Base-by-base conservation (phyloP, 2,888 invertebrate genomes). In the Scaeva pyrastri region DNA sequence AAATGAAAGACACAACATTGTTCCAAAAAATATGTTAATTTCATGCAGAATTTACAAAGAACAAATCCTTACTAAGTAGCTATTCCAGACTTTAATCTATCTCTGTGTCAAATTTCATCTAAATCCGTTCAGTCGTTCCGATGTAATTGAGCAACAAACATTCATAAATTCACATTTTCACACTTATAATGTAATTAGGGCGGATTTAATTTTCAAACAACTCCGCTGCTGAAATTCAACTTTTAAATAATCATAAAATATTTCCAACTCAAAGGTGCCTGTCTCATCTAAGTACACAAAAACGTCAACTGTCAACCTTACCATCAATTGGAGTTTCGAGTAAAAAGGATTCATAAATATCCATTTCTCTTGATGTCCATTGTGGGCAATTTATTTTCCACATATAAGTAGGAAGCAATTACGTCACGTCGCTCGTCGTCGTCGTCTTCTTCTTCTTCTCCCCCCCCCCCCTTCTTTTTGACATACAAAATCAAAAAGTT, bases 321-420 rank as follows among this genome's bases (percentile, higher is more conserved):
- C n/a, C n/a, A n/a, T n/a, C n/a, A n/a, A n/a, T n/a, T n/a, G n/a
- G n/a, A n/a, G n/a, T 14, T 26, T 14, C 1, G 0, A 86, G 77
- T 86, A 74, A 77, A 77, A 74, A 71, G 81, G 70, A 74, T 81
- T 81, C 81, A 81, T 86, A 86, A 86, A 86, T 81, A 77, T 86
- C 86, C 77, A 86, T 86, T 86, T 62, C 23, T 43, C 73, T 41
- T 70, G n/a, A 31, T 31, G 62, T 75, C 73, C 77, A 45, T 52
- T 64, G 75, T 80, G 52, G 85, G 72, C 72, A 85, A 85, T 85
- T 85, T 82, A 82, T 86, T 82, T 66, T 45, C 58, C 70, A 73
- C 58, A 43, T 4, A 77, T 64, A 86, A 78, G 77, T 77, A 70
- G 73, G 73, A 55, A 73, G 82, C 77, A 77, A 82, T 86, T 78